Conservation (phyloP, 2,888 invertebrate species). For the Trichopria drosophilae region DNA sequence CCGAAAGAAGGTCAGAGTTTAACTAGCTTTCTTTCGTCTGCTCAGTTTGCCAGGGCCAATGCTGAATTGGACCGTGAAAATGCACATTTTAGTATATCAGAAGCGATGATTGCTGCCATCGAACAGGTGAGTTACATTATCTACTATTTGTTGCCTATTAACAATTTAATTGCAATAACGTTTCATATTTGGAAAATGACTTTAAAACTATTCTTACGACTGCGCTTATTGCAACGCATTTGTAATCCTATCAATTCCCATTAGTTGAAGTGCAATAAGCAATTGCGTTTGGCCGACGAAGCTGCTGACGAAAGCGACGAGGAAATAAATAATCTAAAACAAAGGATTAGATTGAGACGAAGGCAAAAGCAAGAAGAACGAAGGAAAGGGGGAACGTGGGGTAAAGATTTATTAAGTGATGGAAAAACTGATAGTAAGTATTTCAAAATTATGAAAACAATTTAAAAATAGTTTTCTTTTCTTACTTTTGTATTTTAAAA, state of each 20-base stretch:
- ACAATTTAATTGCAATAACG: no score
- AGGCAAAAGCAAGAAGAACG: constrained; percentile 61
- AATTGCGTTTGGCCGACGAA: constrained; percentile 60
- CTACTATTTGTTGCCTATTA: neutral
- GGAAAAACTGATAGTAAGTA: constrained; percentile 61
- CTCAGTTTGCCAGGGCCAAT: constrained; percentile 70
- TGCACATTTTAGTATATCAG: constrained; percentile 82
- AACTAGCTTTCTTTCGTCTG: constrained; percentile 72
- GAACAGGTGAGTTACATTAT: constrained; percentile 61
- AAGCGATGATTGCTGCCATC: constrained; percentile 81
- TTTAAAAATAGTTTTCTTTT: no score
- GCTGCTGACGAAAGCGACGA: constrained; percentile 67
- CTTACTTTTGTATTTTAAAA: no score
- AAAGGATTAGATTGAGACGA: constrained; percentile 65
- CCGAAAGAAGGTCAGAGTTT: constrained; percentile 72
- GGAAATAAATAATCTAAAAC: constrained; percentile 68
- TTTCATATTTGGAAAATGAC: no score
- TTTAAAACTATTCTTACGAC: no score
- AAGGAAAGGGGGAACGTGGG: constrained; percentile 40
- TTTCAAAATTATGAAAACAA: no score
- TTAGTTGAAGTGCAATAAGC: constrained; percentile 65
- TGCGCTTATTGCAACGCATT: no score
- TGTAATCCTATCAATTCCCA: neutral
- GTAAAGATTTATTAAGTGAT: constrained; percentile 57
- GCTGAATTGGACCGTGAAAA: constrained; percentile 83